Percentiles rank a stretch among this genome's conserved stretches.
Evolutionary conservation across 1,140 invertebrate genomes (phyloP).

Genomic region (Microplitis demolitor): DNA sequence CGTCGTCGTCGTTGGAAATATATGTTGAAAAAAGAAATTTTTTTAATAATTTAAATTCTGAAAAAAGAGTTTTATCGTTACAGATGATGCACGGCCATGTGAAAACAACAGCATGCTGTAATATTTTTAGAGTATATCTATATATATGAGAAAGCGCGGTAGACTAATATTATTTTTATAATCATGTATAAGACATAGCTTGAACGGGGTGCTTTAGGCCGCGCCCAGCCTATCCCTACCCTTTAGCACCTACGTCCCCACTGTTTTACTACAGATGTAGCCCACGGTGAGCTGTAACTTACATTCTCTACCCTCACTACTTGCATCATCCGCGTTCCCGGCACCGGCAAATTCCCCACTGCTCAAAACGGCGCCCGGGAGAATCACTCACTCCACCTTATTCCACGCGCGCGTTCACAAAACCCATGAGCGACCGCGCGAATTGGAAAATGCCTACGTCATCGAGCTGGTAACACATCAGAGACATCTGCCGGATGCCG

Average conservation of each 20-base stretch:
- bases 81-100: conserved; percentile 19
- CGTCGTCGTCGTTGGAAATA: neutral
- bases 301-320: neutral
- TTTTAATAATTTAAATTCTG: neutral
- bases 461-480: conserved; percentile 23
- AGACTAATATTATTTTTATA: conserved; percentile 55
- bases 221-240: conserved; percentile 53
- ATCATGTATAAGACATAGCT: conserved; percentile 29
- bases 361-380: conserved; percentile 15
- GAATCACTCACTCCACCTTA: conserved; percentile 17
- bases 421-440: conserved; percentile 11
- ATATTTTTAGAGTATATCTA: conserved; percentile 40
- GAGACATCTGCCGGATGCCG: conserved; percentile 49
- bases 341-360: conserved; percentile 13
- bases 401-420: conserved; percentile 19
- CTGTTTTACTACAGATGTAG: conserved; percentile 8
- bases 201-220: conserved; percentile 44
- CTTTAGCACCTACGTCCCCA: neutral
- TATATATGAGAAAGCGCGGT: conserved; percentile 46
- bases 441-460: conserved; percentile 32
- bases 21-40: neutral
- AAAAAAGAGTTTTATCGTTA: neutral
- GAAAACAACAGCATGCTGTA: conserved; percentile 27
- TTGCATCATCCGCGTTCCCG: neutral
- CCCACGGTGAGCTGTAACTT: neutral